Base-by-base conservation (phyloP, 2,888 invertebrate genomes). In the Cosmorhoe ocellata region DNA sequence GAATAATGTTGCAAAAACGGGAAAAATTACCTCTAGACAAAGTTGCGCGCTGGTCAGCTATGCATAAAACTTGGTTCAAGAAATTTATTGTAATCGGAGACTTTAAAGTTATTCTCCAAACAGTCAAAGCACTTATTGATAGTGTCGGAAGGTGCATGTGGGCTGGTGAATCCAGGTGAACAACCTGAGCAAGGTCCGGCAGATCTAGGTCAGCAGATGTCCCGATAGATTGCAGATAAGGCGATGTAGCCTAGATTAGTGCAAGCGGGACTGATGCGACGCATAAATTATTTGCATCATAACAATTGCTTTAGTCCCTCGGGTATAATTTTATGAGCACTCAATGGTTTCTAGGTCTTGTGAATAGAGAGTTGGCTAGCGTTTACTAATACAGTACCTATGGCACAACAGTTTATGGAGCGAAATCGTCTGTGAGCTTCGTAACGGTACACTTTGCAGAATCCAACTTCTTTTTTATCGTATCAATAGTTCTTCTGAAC, bases 221-320 rank as follows among this genome's bases (percentile, higher is more conserved):
- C 58, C 54, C 56, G 40, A 53, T 39, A 42, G 52, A 41, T 26
- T 3, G 4, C 40, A 33, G 49, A 55, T 66, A 64, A 38, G 56
- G 58, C 36, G 32, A 43, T 37, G 11, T 33, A 33, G 28, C 43
- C 58, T 48, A 45, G 44, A 55, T 50, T 10, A 24, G 24, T 24
- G 36, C 39, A 14, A 24, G 30, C 7, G 39, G 43, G 45, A 26
- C 41, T 11, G 43, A 39, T 24, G 42, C 14, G 27, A 36, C 26
- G 31, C 45, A 37, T 45, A 36, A 27, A 22, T 30, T 45, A 31
- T 27, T 14, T 31, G 22, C 30, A 14, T 52, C 41, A 42, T 27
- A 31, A 42, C 30, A 43, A 44, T 33, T 54, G 32, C 9, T 30
- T 22, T n/a, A 8, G 12, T 39, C 39, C 31, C 39, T 14, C 12